phyloP scores from a whole-genome alignment of 1,140 invertebrate genomes.

The Drosophila equinoxialis region DNA sequence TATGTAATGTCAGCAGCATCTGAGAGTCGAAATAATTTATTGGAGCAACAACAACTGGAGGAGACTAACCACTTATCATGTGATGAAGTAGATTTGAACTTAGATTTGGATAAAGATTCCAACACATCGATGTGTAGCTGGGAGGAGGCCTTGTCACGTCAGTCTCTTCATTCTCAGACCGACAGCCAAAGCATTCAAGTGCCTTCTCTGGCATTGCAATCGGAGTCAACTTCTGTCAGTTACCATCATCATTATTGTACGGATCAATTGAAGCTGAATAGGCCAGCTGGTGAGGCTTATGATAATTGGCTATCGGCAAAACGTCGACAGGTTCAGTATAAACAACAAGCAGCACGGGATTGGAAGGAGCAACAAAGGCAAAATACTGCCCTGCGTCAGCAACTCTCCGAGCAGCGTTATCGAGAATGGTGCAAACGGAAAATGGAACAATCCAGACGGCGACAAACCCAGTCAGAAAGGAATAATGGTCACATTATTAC shows the following conservation, averaged over 20 bases:
- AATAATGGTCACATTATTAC: not conserved
- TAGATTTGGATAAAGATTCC: constrained; percentile 41
- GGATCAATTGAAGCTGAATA: constrained; percentile 28
- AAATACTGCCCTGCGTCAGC: constrained; percentile 20
- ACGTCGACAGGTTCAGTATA: constrained; percentile 36
- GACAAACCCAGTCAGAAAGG: not conserved
- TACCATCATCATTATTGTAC: constrained; percentile 31
- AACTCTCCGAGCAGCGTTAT: constrained; percentile 43
- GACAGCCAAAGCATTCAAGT: constrained; percentile 18
- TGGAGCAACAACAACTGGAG: not conserved
- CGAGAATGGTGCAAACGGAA: constrained; percentile 50
- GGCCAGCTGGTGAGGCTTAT: constrained; percentile 50
- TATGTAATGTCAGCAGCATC: not conserved
- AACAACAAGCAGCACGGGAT: constrained; percentile 22
- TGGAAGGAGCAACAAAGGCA: constrained; percentile 20
- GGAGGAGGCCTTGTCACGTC: constrained; percentile 45
- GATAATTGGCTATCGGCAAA: constrained; percentile 64
- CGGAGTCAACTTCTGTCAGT: constrained; percentile 24
- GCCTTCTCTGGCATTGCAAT: constrained; percentile 41
- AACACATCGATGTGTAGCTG: constrained; percentile 66
- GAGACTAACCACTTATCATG: too few species aligned
- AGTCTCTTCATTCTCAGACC: not conserved
- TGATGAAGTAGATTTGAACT: not conserved
- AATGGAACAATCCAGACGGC: constrained; percentile 8
- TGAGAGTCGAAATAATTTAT: not conserved